phyloP scores from a whole-genome alignment of 92 coral and sea anemone genomes.

The Umimayanthus kanabou region DNA sequence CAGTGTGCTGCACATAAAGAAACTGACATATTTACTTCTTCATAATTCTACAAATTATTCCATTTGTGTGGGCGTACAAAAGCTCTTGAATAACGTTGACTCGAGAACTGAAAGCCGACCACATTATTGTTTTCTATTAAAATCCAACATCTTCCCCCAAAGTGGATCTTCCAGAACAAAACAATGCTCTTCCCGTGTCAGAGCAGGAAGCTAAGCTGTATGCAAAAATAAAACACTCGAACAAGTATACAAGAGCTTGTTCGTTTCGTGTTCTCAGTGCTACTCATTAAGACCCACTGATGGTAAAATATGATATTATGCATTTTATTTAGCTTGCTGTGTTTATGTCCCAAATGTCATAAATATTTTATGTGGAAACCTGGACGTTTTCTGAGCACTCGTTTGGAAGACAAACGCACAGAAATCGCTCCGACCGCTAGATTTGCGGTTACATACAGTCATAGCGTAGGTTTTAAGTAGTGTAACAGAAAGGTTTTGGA shows the following conservation, averaged over 20 bases:
- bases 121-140: constrained; percentile 33
- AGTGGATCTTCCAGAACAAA: not conserved
- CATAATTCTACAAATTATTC: constrained; percentile 9
- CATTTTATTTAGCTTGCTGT: constrained; percentile 53
- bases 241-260: not conserved
- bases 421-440: not conserved
- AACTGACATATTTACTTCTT: constrained; percentile 17
- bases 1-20: not conserved
- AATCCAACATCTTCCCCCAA: constrained; percentile 19
- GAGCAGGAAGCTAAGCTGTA: not conserved
- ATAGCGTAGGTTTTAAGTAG: not conserved
- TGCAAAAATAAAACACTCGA: not conserved
- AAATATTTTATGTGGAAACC: constrained; percentile 80
- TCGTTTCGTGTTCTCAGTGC: not conserved
- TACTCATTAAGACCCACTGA: constrained; percentile 21
- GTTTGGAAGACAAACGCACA: constrained; percentile 24
- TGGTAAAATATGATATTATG: constrained; percentile 44
- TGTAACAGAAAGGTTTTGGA: not conserved
- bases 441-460: not conserved
- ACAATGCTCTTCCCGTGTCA: not conserved
- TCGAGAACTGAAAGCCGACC: constrained; percentile 36
- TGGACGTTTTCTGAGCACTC: constrained; percentile 57
- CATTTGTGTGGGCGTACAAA: constrained; percentile 21
- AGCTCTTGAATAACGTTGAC: constrained; percentile 16
- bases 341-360: constrained; percentile 82